Base-by-base conservation (phyloP, 2,113 vertebrate genomes). In the Neolamprologus ventralis region DNA sequence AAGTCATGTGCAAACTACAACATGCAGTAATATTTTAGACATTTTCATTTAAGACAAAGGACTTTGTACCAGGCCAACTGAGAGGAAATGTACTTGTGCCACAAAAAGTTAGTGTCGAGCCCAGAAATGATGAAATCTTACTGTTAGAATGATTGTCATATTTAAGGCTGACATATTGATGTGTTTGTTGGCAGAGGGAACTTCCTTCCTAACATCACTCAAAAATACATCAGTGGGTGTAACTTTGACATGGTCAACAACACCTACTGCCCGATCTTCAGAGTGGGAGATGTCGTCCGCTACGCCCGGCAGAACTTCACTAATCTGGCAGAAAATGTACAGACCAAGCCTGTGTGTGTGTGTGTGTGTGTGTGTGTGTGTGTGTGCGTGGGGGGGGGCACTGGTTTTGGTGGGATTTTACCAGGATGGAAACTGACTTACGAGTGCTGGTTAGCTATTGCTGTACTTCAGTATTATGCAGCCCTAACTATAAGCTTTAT, bases 211-310 rank as follows among this genome's bases (percentile, higher is more conserved):
- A 96, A 92, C 86, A 96, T 98, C 78, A 97, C 95, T 0, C 12
- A 71, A 1, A 3, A 33, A 0, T 97, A 97, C 55, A 92, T 98
- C 80, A 93, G 93, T 83, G 89, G 37, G 0, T 98, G 98, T 85
- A 97, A 97, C 9, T 98, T 98, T 91, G 95, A 99, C 93, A 97
- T 94, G 0, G 91, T 95, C 73, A 94, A 84, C 23, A 94, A 97
- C 81, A 97, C 96, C 4, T 97, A 98, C 91, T 99, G 98, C 90
- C 98, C 98, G 26, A 98, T 99, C 91, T 97, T 99, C 94, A 96
- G 95, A 58, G 97, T 99, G 75, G 98, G 98, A 7, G 98, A 99
- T 3, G 97, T 99, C 71, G 96, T 97, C 58, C 96, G 92, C 28
- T 96, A 97, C 4, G 98, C 98, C 0, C 94, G 97, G 11, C 97